Conservation (phyloP, 2,113 vertebrate species). For the Nematolebias whitei region DNA sequence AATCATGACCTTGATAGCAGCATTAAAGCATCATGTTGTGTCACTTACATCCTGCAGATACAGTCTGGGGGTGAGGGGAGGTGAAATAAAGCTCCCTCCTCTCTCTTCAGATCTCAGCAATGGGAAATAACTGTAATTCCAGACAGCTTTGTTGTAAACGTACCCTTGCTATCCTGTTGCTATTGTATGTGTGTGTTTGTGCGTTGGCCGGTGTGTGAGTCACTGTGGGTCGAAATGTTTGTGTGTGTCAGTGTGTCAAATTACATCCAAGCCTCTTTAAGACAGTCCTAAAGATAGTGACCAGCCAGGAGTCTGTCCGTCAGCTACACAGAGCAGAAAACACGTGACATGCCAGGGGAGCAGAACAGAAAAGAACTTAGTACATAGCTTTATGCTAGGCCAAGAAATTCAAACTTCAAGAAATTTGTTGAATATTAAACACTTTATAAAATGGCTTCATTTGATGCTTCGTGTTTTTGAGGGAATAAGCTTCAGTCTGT, state of each 20-base stretch:
- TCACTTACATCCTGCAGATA: slow-evolving; percentile 33
- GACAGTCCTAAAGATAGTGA: slow-evolving; percentile 66
- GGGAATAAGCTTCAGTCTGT: too few relatives aligned
- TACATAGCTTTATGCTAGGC: background rate
- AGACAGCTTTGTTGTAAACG: slow-evolving; percentile 68
- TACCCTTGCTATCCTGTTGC: slow-evolving; percentile 54
- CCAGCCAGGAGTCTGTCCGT: slow-evolving; percentile 21
- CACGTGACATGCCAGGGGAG: background rate
- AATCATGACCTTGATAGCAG: slow-evolving; percentile 37
- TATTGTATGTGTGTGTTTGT: slow-evolving; percentile 15
- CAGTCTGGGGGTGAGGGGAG: background rate
- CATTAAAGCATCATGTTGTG: slow-evolving; percentile 2
- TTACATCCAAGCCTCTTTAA: slow-evolving; percentile 60
- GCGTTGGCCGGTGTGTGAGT: slow-evolving; percentile 6
- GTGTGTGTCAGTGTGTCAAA: slow-evolving; percentile 46
- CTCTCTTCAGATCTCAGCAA: slow-evolving; percentile 19
- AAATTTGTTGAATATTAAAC: too few relatives aligned
- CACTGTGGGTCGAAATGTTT: slow-evolving; percentile 12
- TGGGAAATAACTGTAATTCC: slow-evolving; percentile 64
- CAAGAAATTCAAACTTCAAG: too few relatives aligned
- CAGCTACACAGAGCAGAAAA: background rate
- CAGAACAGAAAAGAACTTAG: background rate
- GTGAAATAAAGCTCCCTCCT: background rate
- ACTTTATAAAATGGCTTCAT: too few relatives aligned
- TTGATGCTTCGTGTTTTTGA: too few relatives aligned